Conservation (phyloP, 2,113 vertebrate species). For the Myrmecophaga tridactyla region DNA sequence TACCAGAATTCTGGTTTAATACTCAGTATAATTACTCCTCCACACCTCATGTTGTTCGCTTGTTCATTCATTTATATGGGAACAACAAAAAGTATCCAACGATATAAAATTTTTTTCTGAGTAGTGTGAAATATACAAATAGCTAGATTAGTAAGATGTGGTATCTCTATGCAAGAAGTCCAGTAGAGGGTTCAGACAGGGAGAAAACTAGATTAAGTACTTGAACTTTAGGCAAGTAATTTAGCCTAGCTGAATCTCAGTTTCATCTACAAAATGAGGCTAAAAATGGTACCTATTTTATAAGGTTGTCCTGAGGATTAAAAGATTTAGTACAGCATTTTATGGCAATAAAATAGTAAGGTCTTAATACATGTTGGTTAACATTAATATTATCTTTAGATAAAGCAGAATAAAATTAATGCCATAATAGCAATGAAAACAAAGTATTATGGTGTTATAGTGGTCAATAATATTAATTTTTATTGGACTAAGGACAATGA, state of each 20-base stretch:
- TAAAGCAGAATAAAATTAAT: conserved; percentile 36
- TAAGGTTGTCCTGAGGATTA: conserved; percentile 5
- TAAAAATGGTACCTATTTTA: neutral
- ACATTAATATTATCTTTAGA: conserved; percentile 6
- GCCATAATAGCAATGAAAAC: neutral
- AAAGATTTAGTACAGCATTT: neutral
- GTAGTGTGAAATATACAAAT: neutral
- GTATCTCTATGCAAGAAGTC: neutral
- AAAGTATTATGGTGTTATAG: neutral
- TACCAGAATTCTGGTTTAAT: neutral
- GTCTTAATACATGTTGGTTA: neutral
- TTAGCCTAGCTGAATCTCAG: conserved; percentile 2
- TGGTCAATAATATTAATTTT: neutral
- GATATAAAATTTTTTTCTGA: neutral
- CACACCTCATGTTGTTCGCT: neutral
- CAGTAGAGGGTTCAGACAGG: neutral
- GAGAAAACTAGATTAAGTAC: neutral
- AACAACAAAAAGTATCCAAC: neutral
- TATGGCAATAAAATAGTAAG: neutral
- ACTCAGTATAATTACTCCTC: neutral
- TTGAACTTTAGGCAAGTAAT: neutral
- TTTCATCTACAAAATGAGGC: conserved; percentile 31
- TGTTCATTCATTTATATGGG: conserved; percentile 9
- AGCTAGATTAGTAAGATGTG: neutral
- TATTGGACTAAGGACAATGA: neutral